Evolutionary conservation across 64 coral and sea anemone species (phyloP).

Genomic region (Cladopsammia gracilis): DNA sequence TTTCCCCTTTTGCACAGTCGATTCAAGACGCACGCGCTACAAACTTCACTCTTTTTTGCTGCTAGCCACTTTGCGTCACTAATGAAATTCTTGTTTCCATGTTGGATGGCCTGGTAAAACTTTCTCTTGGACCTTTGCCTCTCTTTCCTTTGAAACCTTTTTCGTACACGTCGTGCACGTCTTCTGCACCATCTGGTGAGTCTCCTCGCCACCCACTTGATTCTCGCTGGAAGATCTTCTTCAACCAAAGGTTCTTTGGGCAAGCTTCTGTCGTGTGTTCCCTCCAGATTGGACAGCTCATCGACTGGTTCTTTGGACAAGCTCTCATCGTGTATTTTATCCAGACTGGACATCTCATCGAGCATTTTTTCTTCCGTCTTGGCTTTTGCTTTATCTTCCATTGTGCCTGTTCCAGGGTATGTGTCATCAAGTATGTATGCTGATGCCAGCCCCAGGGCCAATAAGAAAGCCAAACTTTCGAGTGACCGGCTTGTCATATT

Average conservation of each 20-base stretch:
- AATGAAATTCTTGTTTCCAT: not conserved
- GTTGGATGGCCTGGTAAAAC: not conserved
- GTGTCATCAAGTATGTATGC: not conserved
- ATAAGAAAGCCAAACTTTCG: not conserved
- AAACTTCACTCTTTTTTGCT: not conserved
- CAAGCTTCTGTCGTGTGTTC: no score
- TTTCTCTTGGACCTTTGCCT: not conserved
- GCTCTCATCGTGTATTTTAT: not conserved
- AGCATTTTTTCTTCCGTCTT: not conserved
- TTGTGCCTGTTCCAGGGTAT: not conserved
- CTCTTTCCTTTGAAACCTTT: not conserved
- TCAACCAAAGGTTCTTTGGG: not conserved
- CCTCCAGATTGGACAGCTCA: no score
- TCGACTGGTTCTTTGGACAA: no score
- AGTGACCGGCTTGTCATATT: not conserved
- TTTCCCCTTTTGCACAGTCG: not conserved
- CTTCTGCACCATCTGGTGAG: no score
- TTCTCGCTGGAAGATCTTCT: not conserved
- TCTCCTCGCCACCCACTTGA: not conserved
- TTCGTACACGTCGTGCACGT: no score
- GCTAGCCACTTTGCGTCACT: not conserved
- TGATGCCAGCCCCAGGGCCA: not conserved
- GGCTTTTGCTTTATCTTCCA: not conserved
- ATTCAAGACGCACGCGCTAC: not conserved
- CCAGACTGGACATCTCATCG: not conserved